Conservation (phyloP, 2,797 vertebrate species). For the Gobionotothen gibberifrons region DNA sequence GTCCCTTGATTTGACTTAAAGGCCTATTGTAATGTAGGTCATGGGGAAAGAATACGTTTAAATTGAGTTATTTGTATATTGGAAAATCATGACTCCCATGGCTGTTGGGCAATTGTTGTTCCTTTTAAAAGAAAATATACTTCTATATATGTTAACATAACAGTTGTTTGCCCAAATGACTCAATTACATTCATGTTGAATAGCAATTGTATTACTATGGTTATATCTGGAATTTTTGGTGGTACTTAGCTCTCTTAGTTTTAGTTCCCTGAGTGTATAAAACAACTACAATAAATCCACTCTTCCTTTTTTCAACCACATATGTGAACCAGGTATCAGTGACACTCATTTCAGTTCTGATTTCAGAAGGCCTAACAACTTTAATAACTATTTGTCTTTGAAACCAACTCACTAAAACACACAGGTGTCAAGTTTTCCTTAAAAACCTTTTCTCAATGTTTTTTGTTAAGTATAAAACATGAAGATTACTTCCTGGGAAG, state of each 20-base stretch:
- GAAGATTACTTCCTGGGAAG: slow-evolving; percentile 24
- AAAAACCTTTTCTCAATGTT: slow-evolving; percentile 15
- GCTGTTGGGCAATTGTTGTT: background rate
- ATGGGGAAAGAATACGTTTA: background rate
- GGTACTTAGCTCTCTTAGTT: background rate
- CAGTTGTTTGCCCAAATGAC: background rate
- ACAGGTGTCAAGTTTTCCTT: slow-evolving; percentile 28
- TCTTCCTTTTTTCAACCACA: background rate
- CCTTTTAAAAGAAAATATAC: background rate
- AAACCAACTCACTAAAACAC: background rate
- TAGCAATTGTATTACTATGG: background rate
- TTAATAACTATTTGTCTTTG: slow-evolving; percentile 1
- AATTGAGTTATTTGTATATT: background rate
- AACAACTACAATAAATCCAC: background rate
- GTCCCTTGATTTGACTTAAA: background rate
- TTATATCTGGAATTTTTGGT: background rate
- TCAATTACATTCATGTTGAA: background rate
- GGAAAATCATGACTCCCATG: background rate
- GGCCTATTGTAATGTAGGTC: background rate
- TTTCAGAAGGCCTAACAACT: slow-evolving; percentile 5
- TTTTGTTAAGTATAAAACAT: slow-evolving; percentile 15
- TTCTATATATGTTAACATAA: background rate
- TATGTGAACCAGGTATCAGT: background rate
- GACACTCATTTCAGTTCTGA: background rate
- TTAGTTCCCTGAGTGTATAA: background rate